A percentile compares a stretch with the other conserved stretches of the same genome.
Evolutionary conservation across 2,888 invertebrate genomes (phyloP).

Genomic region (Aricia artaxerxes): DNA sequence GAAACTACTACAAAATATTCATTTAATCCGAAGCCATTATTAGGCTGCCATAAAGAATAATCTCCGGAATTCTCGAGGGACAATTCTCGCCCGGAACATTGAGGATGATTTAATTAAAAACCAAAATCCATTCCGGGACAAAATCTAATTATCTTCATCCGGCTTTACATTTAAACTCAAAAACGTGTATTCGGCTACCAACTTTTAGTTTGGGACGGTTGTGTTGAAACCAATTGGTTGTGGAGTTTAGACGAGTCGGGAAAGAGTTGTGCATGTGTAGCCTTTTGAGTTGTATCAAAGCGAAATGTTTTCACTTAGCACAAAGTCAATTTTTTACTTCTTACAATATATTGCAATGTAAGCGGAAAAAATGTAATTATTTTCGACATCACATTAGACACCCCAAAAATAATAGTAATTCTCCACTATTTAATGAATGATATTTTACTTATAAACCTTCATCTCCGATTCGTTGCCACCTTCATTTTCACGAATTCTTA

Average conservation of each 20-base stretch:
- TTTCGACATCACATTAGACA: no score
- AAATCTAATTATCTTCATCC: conserved; percentile 13
- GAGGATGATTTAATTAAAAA: conserved; percentile 15
- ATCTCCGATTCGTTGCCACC: no score
- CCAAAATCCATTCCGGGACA: neutral
- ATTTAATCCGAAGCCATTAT: neutral
- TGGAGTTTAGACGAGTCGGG: neutral
- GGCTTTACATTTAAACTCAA: conserved; percentile 8
- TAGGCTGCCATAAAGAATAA: conserved; percentile 4
- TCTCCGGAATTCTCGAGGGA: neutral
- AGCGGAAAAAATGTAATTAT: no score
- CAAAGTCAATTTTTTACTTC: no score
- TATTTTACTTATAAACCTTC: no score
- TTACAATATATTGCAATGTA: no score
- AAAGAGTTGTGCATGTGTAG: neutral
- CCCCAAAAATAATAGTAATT: no score
- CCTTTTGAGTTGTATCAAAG: no score
- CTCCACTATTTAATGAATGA: no score
- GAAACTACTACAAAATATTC: neutral
- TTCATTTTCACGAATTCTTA: no score
- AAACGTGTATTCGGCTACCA: neutral
- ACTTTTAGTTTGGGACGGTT: neutral
- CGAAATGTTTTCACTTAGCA: no score
- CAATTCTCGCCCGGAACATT: neutral
- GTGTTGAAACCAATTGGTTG: neutral